Evolutionary conservation across 2,113 vertebrate genomes (phyloP), one percentile per base, ranked within the genome.

Genomic region (Ptilonorhynchus violaceus): DNA sequence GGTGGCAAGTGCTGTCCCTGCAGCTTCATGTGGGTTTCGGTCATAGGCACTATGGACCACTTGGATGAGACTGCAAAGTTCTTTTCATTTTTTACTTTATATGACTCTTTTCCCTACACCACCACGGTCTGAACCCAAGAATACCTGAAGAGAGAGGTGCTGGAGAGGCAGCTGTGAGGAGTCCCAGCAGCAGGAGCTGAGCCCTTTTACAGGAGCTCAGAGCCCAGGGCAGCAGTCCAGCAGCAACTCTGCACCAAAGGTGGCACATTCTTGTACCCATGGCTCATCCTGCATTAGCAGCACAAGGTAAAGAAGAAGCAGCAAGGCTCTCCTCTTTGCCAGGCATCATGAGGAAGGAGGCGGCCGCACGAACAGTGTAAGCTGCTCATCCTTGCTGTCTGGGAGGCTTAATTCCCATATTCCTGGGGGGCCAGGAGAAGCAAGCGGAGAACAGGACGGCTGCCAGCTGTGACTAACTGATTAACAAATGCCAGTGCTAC

Each of bases 381-480:
- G 55, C 42, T 1, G 1, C 42, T 85, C 11, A 1, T 55, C 44
- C 73, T 67, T 69, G 46, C 59, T 3, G 2, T 53, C 37, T 23
- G 5, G 31, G 37, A 95, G 41, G 35, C 17, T 85, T 80, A 83
- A 79, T 69, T 80, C 42, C 64, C 1, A 0, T 69, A 47, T n/a
- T 94, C 59, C 44, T 84, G 46, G 27, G n/a, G 64, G 8, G 12
- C 13, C 6, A 5, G 49, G 31, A 84, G 18, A 89, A 25, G 30
- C 49, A 75, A 84, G 20, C 23, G 27, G 55, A 92, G 55, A 75
- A 91, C 10, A 62, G 72, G 68, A 85, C 1, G 13, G 59, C 31
- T 85, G 76, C 49, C 63, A 93, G 85, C 90, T 90, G 72, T 73
- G 75, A 80, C 53, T 69, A 90, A 86, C 55, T 88, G 70, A 76